Conservation (phyloP, 2,888 invertebrate species). For the Chrysolina americana region DNA sequence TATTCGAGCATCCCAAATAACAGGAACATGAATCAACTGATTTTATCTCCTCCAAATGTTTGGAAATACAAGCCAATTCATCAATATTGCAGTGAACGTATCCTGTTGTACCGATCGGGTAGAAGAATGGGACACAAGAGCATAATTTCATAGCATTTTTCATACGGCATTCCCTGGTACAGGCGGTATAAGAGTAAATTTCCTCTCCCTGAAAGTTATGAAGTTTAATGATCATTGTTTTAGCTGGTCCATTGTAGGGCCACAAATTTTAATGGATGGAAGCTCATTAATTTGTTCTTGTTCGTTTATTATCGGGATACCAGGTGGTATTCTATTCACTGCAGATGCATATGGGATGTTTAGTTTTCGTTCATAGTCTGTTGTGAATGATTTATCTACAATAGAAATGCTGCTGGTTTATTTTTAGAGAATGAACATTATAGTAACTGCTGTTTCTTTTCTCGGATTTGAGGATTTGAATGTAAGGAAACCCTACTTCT, state of each 20-base stretch:
- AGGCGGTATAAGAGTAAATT: constrained; percentile 81
- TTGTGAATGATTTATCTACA: too few species aligned
- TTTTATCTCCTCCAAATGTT: constrained; percentile 72
- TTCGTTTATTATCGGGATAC: too few species aligned
- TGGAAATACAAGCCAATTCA: constrained; percentile 75
- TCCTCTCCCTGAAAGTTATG: constrained; percentile 56
- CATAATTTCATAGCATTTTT: constrained; percentile 76
- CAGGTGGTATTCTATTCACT: too few species aligned
- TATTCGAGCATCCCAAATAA: constrained; percentile 82
- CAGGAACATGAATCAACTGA: constrained; percentile 78
- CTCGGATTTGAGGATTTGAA: too few species aligned
- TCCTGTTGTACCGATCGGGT: constrained; percentile 71
- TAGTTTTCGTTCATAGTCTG: too few species aligned
- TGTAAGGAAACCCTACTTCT: too few species aligned
- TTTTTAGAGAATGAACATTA: too few species aligned
- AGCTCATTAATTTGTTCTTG: neutral
- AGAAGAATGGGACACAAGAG: constrained; percentile 82
- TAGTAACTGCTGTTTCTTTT: too few species aligned
- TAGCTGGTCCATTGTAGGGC: neutral
- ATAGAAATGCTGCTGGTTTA: neutral
- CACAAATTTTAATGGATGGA: neutral
- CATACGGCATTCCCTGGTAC: constrained; percentile 83
- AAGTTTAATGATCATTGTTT: neutral
- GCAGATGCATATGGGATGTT: too few species aligned
- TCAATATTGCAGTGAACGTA: constrained; percentile 75